phyloP scores from a whole-genome alignment of 2,113 vertebrate species.

The Neogobius melanostomus region DNA sequence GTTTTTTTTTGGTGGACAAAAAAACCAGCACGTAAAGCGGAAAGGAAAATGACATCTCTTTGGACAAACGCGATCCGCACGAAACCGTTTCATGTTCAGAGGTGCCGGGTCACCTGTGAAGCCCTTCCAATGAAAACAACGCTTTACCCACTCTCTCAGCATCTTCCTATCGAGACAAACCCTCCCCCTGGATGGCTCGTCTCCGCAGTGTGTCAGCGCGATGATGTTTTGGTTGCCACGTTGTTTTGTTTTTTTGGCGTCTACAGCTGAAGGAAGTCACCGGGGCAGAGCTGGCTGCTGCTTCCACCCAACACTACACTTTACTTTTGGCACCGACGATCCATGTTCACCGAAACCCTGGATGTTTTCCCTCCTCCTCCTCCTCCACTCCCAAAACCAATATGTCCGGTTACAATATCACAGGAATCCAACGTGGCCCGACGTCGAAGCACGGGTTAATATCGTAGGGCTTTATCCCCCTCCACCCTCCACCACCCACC shows the following conservation, averaged over 20 bases:
- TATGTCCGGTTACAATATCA: slow-evolving; percentile 17
- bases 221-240: slow-evolving; percentile 44
- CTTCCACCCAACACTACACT: slow-evolving; percentile 56
- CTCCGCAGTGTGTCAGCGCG: slow-evolving; percentile 24
- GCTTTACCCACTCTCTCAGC: too few species aligned
- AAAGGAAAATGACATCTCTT: too few species aligned
- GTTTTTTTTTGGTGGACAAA: too few species aligned
- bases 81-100: too few species aligned
- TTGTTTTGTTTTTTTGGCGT: slow-evolving; percentile 45
- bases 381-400: slow-evolving; percentile 19
- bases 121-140: too few species aligned
- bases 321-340: too few species aligned
- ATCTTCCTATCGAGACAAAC: neutral
- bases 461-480: slow-evolving; percentile 89
- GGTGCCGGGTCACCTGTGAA: too few species aligned
- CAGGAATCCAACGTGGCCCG: slow-evolving; percentile 13
- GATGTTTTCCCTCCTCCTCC: slow-evolving; percentile 13
- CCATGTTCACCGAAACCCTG: too few species aligned
- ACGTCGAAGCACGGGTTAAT: slow-evolving; percentile 85
- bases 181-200: slow-evolving; percentile 27
- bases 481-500: slow-evolving; percentile 70
- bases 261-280: slow-evolving; percentile 55
- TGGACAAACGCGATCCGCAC: too few species aligned
- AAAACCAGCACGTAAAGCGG: too few species aligned
- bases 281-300: slow-evolving; percentile 51